These are phyloP conservation scores for Tupaia chinensis DNA, from an alignment of 2,113 vertebrate genomes.

Conservation along the genomic window DNA sequence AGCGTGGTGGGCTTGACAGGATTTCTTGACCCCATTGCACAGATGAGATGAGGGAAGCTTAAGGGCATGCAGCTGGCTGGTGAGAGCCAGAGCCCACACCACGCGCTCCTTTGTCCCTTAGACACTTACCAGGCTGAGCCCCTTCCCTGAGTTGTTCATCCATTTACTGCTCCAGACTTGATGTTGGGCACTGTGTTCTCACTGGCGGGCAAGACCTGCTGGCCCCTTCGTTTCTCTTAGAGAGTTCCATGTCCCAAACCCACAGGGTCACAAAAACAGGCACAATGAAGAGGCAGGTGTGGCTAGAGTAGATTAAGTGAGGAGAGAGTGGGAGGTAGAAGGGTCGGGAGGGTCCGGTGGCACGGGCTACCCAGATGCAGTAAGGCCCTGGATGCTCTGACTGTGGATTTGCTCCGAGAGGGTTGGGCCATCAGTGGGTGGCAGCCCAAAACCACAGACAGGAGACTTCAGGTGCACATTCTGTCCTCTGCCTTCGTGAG, in stretches of 20 bases:
- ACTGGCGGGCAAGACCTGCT: background rate
- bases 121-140: background rate
- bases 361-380: background rate
- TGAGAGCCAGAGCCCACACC: background rate
- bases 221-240: background rate
- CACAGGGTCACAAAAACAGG: no score
- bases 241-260: background rate
- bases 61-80: background rate
- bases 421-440: background rate
- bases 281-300: background rate
- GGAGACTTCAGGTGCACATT: background rate
- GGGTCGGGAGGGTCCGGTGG: background rate
- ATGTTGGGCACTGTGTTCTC: background rate
- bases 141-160: background rate
- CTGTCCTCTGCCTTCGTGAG: background rate
- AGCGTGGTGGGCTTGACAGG: background rate
- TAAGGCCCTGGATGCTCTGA: background rate
- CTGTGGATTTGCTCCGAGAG: background rate
- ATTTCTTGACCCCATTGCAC: background rate
- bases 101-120: background rate
- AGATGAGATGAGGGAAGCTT: background rate
- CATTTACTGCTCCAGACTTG: background rate
- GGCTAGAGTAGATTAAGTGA: background rate
- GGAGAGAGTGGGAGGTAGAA: background rate
- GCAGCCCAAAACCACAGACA: background rate